Base-by-base conservation (phyloP, 2,113 vertebrate species). In the Turdus rufiventris region DNA sequence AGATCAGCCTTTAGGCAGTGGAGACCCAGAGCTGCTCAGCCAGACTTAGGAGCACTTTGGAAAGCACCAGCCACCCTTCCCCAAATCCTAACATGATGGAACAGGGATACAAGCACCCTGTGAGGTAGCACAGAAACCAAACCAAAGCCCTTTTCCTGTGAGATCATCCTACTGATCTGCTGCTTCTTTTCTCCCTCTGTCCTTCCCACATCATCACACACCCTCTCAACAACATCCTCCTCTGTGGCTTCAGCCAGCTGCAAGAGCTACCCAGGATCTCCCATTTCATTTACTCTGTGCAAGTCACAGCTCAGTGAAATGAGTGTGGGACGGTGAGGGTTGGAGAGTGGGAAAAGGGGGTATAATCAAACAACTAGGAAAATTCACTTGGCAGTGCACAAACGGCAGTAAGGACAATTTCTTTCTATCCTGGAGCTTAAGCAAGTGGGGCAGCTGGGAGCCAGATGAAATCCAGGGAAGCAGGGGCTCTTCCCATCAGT, bases 261-360 rank as follows among this genome's bases (percentile, higher is more conserved):
- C 7, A 68, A 74, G 40, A 78, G 28, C 33, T 31, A 3, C 23
- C 31, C 77, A 42, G 0, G 1, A 10, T 10, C 56, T 72, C 68
- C 18, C 38, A 38, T 38, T 38, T 38, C 38, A 38, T 38, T 38
- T 38, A 38, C 38, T 38, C 38, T 38, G 38, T 73, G 45, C 23
- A 70, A 65, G 20, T 14, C 81, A 23, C 50, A 65, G 60, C 40
- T 62, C 57, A 51, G 34, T 3, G 21, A 75, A 61, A 72, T 0
- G 3, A 12, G n/a, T 50, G 61, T 3, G 2, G 34, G 62, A 65
- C 33, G 34, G 24, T 0, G 0, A 33, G 70, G 73, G 21, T 0
- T 70, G 28, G 12, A 61, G 23, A 38, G 13, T 7, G 6, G 13
- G 18, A 24, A 65, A 78, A 38, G 4, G 9, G 4, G 9, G 9